phyloP scores from a whole-genome alignment of 2,113 vertebrate species.

The Octodon degus region DNA sequence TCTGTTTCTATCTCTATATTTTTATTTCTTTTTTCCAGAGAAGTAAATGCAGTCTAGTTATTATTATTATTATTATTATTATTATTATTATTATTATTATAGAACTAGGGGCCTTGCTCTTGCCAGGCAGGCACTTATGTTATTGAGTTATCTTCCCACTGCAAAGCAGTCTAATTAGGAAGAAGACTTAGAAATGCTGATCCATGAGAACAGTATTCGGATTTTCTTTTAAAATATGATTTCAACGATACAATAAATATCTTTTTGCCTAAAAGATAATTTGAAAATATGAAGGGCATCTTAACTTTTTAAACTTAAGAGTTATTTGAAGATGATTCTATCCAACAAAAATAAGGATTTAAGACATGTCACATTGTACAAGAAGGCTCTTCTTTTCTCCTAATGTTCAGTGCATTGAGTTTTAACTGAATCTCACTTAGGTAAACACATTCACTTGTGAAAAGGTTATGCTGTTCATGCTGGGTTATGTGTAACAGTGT shows the following conservation, averaged over 20 bases:
- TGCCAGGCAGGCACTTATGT: no score
- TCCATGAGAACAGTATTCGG: not conserved
- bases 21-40: not conserved
- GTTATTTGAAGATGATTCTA: slow-evolving; percentile 7
- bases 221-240: slow-evolving; percentile 7
- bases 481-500: not conserved
- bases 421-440: not conserved
- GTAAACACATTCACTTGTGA: slow-evolving; percentile 5
- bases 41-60: not conserved
- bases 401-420: not conserved
- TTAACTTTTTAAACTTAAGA: not conserved
- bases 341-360: not conserved
- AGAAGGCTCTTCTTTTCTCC: not conserved
- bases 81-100: no score
- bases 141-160: no score
- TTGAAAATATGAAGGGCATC: not conserved
- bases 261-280: not conserved
- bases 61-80: no score
- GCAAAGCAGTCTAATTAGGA: not conserved
- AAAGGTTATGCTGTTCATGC: not conserved
- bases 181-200: not conserved
- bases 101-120: no score
- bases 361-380: not conserved
- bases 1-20: not conserved
- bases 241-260: not conserved